Evolutionary conservation across 1,140 invertebrate species (phyloP).

Genomic region (Eriosoma lanigerum): DNA sequence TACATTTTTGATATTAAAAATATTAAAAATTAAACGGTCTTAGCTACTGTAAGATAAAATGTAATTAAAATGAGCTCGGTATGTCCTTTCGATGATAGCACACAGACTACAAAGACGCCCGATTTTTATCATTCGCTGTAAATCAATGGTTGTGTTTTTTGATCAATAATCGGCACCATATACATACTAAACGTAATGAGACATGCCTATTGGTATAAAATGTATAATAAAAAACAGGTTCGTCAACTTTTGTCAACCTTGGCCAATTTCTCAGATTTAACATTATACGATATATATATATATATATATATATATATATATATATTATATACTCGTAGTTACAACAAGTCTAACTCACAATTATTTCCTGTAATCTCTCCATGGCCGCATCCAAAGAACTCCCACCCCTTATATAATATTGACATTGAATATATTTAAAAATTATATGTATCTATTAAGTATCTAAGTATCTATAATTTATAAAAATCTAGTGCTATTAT

Average conservation of each 20-base stretch:
- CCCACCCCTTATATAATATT: neutral
- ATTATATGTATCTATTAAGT: too few relatives aligned
- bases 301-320: too few relatives aligned
- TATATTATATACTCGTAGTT: neutral
- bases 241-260: neutral
- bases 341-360: neutral
- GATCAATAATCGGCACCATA: neutral
- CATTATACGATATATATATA: too few relatives aligned
- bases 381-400: neutral
- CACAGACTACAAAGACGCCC: neutral
- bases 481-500: too few relatives aligned
- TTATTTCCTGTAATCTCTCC: slow-evolving; percentile 22
- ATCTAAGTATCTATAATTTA: too few relatives aligned
- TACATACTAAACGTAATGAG: slow-evolving; percentile 7
- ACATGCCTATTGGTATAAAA: neutral
- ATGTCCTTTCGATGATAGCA: neutral
- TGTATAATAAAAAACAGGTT: neutral
- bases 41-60: neutral
- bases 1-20: neutral
- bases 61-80: neutral
- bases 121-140: neutral
- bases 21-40: neutral
- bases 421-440: too few relatives aligned
- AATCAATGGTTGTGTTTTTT: too few relatives aligned
- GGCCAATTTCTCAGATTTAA: neutral